A percentile compares a stretch with the other conserved stretches of the same genome.
Conservation (phyloP, 1,140 invertebrate genomes). For the Drosophila nigromelanica region DNA sequence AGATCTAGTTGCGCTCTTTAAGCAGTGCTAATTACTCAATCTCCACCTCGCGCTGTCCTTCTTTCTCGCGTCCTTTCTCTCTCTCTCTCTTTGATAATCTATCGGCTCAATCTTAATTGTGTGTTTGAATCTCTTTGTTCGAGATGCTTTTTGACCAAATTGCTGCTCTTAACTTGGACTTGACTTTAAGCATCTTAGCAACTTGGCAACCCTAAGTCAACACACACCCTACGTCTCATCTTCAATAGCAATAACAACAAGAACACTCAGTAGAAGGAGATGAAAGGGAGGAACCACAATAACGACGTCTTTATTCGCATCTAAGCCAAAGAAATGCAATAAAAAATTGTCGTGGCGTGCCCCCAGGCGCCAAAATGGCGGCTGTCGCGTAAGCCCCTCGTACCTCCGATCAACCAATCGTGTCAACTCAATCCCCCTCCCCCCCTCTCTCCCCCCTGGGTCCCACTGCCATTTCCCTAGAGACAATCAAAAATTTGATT, state of each 20-base stretch:
- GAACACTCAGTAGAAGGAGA: slow-evolving; percentile 22
- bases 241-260: slow-evolving; percentile 40
- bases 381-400: background rate
- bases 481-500: slow-evolving; percentile 77
- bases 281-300: slow-evolving; percentile 19
- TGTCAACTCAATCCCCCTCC: too few relatives aligned
- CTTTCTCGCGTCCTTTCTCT: background rate
- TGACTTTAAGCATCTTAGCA: slow-evolving; percentile 20
- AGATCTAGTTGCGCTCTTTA: background rate
- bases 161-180: slow-evolving; percentile 9
- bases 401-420: background rate
- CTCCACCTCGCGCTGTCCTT: background rate
- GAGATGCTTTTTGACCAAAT: slow-evolving; percentile 7
- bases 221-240: too few relatives aligned
- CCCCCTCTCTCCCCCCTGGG: background rate
- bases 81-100: background rate
- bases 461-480: slow-evolving; percentile 1
- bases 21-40: background rate
- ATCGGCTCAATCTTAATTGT: slow-evolving; percentile 3
- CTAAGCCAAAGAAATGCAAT: slow-evolving; percentile 65
- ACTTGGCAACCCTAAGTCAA: background rate
- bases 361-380: slow-evolving; percentile 35
- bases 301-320: slow-evolving; percentile 55
- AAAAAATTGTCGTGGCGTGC: slow-evolving; percentile 53
- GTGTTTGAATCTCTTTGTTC: slow-evolving; percentile 1